Evolutionary conservation across 2,797 vertebrate genomes (phyloP), one percentile per base, ranked within the genome.

Genomic region (Hydrocynus forskahlii): DNA sequence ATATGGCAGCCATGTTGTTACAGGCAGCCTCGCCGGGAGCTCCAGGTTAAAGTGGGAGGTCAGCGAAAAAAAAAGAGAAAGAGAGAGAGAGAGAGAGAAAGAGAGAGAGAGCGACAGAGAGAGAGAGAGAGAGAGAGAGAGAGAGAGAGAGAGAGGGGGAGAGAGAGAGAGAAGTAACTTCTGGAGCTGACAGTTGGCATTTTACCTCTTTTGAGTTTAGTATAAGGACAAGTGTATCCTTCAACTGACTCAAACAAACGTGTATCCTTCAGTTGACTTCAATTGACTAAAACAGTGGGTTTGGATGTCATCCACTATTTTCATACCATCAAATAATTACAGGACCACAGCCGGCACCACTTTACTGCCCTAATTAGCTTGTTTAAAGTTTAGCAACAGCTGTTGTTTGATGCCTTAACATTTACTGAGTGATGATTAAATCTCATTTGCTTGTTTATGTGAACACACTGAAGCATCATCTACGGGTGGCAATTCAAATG

Each of bases 1-100:
- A 86, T 63, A 86, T 68, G 76, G 75, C 67, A 64, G 71, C 77
- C 78, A 74, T 82, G 85, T 83, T 85, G 79, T 84, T 78, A 80
- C 63, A 85, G 62, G 77, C 84, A 76, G 79, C 45, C 57, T 40
- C 54, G 78, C 55, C 48, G 38, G 10, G 78, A 82, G 74, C 74
- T 79, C 63, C 69, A 75, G 82, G 76, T 40, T 50, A 59, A 60
- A 21, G 59, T 35, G 21, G 64, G 71, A 75, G 60, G 57, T 16
- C 12, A 17, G 25, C 0, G 59, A 71, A 40, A 73, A 25, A 63
- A 6, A 12, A 23, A 10, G 7, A 17, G 19, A 29, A 9, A 60
- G 59, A 55, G 54, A 55, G 16, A 55, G 54, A 55, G 54, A 55
- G 54, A 55, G 16, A 55, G 54, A 55, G 54, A 55, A 16, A 55